These are phyloP conservation scores for Agriopis aurantiaria DNA, from an alignment of 2,888 invertebrate genomes.

Conservation along the genomic window DNA sequence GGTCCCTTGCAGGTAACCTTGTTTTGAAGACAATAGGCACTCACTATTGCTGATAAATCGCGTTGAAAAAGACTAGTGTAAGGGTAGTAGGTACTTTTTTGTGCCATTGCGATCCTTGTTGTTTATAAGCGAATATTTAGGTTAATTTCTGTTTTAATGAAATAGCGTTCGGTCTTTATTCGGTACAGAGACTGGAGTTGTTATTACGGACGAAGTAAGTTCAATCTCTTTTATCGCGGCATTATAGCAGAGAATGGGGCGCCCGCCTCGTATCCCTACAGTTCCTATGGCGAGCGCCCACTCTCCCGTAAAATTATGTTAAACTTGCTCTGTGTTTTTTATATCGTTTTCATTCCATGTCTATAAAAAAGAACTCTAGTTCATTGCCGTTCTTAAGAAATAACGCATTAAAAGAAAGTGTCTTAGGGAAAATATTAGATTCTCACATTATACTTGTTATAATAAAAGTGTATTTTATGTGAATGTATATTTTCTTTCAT, in stretches of 20 bases:
- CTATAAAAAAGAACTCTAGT: slow-evolving; percentile 57
- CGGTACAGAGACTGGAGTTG: slow-evolving; percentile 63
- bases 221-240: slow-evolving; percentile 83
- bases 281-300: slow-evolving; percentile 68
- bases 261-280: slow-evolving; percentile 67
- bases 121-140: slow-evolving; percentile 25
- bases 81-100: not conserved
- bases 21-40: slow-evolving; percentile 26
- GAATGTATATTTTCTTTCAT: not conserved
- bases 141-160: slow-evolving; percentile 57
- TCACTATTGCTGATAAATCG: slow-evolving; percentile 21
- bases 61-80: not conserved
- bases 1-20: slow-evolving; percentile 35
- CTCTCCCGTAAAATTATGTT: slow-evolving; percentile 82
- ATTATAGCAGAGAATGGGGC: slow-evolving; percentile 79
- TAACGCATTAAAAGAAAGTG: slow-evolving; percentile 42
- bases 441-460: not conserved
- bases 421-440: not conserved
- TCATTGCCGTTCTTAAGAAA: slow-evolving; percentile 53
- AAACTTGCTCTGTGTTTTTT: slow-evolving; percentile 72
- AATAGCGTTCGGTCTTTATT: slow-evolving; percentile 63
- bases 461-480: not conserved
- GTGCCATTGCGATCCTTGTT: not conserved
- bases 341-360: slow-evolving; percentile 64
- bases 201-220: slow-evolving; percentile 79